Percentiles rank a stretch among this genome's conserved stretches.
These are phyloP conservation scores for Dryocosmus kuriphilus DNA, from an alignment of 2,888 invertebrate species.

Conservation along the genomic window DNA sequence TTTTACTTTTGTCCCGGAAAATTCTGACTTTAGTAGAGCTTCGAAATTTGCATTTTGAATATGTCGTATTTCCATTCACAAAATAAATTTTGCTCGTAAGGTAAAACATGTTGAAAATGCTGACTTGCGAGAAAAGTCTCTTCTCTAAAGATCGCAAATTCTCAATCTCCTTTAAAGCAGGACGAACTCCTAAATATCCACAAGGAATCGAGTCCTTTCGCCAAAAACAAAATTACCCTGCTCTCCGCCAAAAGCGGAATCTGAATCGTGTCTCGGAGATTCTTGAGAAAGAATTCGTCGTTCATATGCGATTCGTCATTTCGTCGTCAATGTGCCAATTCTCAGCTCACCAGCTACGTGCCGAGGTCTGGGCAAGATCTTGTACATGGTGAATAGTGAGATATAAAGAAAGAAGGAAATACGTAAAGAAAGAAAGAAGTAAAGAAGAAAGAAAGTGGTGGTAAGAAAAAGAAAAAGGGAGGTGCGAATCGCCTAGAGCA, in stretches of 20 bases:
- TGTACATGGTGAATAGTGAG: constrained; percentile 42
- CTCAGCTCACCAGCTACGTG: constrained; percentile 31
- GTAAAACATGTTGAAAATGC: neutral
- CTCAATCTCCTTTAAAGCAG: neutral
- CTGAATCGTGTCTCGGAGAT: constrained; percentile 32
- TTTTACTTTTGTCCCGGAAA: neutral
- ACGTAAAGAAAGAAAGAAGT: constrained; percentile 35
- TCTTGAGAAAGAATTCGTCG: constrained; percentile 29
- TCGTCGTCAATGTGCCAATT: constrained; percentile 37
- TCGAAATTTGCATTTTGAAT: neutral
- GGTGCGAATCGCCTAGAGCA: constrained; percentile 45
- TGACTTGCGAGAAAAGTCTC: neutral
- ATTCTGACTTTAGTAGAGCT: neutral
- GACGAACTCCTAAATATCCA: constrained; percentile 20
- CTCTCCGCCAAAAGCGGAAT: constrained; percentile 38
- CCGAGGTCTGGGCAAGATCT: neutral
- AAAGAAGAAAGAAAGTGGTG: constrained; percentile 19
- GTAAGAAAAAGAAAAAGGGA: constrained; percentile 49
- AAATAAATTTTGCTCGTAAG: neutral
- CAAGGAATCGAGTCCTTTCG: constrained; percentile 26
- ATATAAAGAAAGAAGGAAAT: constrained; percentile 40
- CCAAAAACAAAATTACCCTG: constrained; percentile 36
- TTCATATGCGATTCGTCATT: constrained; percentile 37
- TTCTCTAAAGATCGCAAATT: constrained; percentile 15
- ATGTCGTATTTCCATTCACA: neutral